A percentile compares a stretch with the other conserved stretches of the same genome.
These are phyloP conservation scores for Piliocolobus tephrosceles DNA, from an alignment of 2,113 vertebrate species.

Conservation along the genomic window DNA sequence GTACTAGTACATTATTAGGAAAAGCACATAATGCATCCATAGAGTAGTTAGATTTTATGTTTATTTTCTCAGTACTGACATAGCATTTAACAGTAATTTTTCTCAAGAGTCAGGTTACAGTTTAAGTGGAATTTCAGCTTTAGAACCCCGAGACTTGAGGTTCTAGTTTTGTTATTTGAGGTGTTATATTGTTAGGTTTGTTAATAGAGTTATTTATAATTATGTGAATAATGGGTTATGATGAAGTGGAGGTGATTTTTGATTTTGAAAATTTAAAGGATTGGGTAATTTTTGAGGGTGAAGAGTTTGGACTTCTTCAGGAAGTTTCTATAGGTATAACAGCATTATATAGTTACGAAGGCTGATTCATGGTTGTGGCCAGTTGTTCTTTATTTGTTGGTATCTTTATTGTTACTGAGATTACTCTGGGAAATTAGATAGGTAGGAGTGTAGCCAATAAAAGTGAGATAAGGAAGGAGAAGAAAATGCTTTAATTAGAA, in stretches of 20 bases:
- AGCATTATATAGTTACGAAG: neutral
- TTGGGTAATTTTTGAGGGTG: neutral
- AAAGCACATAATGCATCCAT: neutral
- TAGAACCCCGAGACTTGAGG: neutral
- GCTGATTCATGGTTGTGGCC: neutral
- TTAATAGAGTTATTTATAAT: neutral
- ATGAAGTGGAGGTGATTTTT: neutral
- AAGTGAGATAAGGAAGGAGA: neutral
- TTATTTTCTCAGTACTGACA: neutral
- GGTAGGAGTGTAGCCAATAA: neutral
- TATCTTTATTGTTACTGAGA: neutral
- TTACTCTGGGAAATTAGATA: neutral
- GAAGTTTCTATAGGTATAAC: neutral
- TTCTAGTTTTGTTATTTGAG: neutral
- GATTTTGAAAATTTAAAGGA: too few species aligned
- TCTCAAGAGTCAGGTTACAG: neutral
- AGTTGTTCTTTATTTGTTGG: neutral
- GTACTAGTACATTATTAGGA: neutral
- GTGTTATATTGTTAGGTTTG: neutral
- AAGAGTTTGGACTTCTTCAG: neutral
- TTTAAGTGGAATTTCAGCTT: too few species aligned
- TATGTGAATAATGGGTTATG: neutral
- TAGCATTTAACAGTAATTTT: neutral
- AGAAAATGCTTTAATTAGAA: neutral
- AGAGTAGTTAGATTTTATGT: neutral